Conservation (phyloP, 2,888 invertebrate species). For the Pinctada fucata region DNA sequence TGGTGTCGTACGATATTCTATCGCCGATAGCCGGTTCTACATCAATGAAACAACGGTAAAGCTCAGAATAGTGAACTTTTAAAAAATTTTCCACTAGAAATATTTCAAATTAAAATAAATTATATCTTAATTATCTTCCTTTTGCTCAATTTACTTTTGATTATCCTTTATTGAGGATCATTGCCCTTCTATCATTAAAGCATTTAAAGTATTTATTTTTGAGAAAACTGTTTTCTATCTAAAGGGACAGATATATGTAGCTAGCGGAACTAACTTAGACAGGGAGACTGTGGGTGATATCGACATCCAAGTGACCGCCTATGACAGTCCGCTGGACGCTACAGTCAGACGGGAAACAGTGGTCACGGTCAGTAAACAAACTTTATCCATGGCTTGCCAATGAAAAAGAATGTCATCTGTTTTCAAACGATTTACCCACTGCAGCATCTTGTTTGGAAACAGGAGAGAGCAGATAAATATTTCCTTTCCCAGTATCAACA, state of each 20-base stretch:
- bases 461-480: background rate
- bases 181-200: too few relatives aligned
- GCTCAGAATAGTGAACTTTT: slow-evolving; percentile 1
- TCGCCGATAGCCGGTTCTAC: slow-evolving; percentile 85
- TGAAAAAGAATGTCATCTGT: background rate
- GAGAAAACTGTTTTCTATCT: slow-evolving; percentile 9
- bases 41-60: slow-evolving; percentile 78
- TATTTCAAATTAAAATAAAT: too few relatives aligned
- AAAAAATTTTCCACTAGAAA: too few relatives aligned
- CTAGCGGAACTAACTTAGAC: slow-evolving; percentile 85
- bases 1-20: slow-evolving; percentile 87
- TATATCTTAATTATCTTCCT: too few relatives aligned
- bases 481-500: too few relatives aligned
- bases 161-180: too few relatives aligned
- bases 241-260: slow-evolving; percentile 86
- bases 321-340: slow-evolving; percentile 83
- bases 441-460: background rate
- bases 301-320: slow-evolving; percentile 87
- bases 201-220: too few relatives aligned
- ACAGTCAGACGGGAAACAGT: slow-evolving; percentile 83
- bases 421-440: background rate
- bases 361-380: slow-evolving; percentile 82
- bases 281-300: slow-evolving; percentile 86
- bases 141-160: too few relatives aligned
- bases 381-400: background rate